phyloP scores from a whole-genome alignment of 2,797 vertebrate species.

The Sardinella longiceps region DNA sequence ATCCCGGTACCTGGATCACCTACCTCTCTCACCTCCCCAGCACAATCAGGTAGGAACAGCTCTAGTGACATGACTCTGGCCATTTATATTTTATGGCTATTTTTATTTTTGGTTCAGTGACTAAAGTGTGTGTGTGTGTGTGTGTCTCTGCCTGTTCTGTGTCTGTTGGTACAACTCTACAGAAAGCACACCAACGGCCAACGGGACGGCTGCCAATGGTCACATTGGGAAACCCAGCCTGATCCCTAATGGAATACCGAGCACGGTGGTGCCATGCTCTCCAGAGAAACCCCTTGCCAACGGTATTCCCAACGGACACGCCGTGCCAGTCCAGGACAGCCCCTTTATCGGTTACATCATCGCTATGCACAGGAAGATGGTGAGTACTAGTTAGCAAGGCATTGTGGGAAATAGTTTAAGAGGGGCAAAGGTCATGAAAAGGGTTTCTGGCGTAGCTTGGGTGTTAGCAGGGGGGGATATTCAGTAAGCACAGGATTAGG shows the following conservation, averaged over 20 bases:
- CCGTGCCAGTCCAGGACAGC: constrained; percentile 80
- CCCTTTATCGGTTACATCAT: constrained; percentile 96
- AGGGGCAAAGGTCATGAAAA: not conserved
- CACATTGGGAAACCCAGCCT: constrained; percentile 68
- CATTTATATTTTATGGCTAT: not conserved
- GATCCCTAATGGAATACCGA: constrained; percentile 89
- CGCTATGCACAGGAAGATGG: constrained; percentile 98
- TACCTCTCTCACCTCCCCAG: constrained; percentile 80
- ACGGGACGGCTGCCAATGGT: constrained; percentile 27
- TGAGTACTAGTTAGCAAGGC: constrained; percentile 63
- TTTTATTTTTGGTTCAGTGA: not conserved
- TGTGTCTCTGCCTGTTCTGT: not conserved
- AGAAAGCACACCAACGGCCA: constrained; percentile 42
- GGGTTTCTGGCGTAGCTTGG: not conserved
- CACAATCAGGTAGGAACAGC: constrained; percentile 80
- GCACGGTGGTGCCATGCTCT: constrained; percentile 77
- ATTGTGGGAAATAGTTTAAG: not conserved
- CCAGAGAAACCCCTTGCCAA: constrained; percentile 67
- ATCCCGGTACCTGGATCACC: constrained; percentile 93
- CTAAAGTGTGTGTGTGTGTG: not conserved
- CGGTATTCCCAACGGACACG: constrained; percentile 84
- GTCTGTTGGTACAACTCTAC: not conserved
- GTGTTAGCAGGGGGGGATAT: not conserved
- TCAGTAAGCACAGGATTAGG: not conserved
- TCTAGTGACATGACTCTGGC: not conserved